Conservation (phyloP, 2,797 vertebrate genomes). For the Muscicapa striata region DNA sequence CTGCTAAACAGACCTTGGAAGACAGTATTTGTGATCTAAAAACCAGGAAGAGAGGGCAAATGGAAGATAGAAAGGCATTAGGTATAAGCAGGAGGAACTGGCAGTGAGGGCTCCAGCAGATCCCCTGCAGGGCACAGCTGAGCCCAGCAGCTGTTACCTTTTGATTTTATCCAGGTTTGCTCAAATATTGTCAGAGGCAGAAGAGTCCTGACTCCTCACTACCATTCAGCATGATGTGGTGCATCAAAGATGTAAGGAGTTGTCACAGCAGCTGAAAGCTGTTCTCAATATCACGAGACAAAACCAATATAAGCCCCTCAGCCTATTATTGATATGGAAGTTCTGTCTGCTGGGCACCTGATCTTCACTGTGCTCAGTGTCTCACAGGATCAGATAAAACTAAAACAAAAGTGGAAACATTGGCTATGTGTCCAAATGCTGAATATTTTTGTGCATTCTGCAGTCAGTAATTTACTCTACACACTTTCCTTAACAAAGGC, state of each 20-base stretch:
- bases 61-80: neutral
- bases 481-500: neutral
- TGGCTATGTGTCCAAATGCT: neutral
- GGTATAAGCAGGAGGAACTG: neutral
- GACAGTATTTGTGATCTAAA: neutral
- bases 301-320: neutral
- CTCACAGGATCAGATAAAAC: neutral
- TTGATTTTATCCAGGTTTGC: neutral
- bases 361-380: neutral
- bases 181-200: neutral
- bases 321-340: fast-evolving
- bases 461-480: neutral
- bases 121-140: neutral
- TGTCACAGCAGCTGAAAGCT: neutral
- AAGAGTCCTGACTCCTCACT: neutral
- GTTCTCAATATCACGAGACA: neutral
- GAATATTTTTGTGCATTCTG: neutral
- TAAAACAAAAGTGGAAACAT: neutral
- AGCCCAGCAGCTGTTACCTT: neutral
- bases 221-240: neutral
- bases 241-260: neutral
- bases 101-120: fast-evolving
- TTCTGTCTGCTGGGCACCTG: neutral
- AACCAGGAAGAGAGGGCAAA: neutral
- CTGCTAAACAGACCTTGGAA: neutral